Conservation (phyloP, 2,797 vertebrate species). For the Chaetophractus vellerosus region DNA sequence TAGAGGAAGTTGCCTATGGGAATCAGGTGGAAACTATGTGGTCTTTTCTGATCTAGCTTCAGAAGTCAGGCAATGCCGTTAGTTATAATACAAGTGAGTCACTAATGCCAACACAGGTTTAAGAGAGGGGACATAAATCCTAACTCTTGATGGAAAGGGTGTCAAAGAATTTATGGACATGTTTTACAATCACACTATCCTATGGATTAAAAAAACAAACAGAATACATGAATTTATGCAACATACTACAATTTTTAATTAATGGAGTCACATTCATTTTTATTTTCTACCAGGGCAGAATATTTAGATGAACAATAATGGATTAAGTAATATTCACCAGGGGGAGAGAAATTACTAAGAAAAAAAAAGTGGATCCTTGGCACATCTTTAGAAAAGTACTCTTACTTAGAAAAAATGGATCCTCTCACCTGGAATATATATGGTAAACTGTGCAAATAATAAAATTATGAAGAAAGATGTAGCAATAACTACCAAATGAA, state of each 20-base stretch:
- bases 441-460: conserved; percentile 33
- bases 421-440: background rate
- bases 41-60: background rate
- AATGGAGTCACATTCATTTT: conserved; percentile 37
- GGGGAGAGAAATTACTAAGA: background rate
- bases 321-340: conserved; percentile 3
- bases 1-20: background rate
- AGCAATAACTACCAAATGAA: background rate
- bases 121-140: background rate
- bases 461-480: conserved; percentile 13
- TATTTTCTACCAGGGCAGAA: conserved; percentile 6
- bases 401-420: conserved; percentile 24
- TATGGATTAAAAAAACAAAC: background rate
- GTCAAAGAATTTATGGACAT: background rate
- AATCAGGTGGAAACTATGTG: background rate
- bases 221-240: background rate
- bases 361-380: background rate
- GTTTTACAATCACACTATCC: background rate
- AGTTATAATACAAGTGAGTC: background rate
- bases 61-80: background rate
- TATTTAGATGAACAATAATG: background rate
- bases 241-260: conserved; percentile 43
- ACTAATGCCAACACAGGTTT: background rate
- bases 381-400: conserved; percentile 39
- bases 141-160: background rate